Percentiles rank a stretch among this genome's conserved stretches.
Conservation (phyloP, 2,113 vertebrate genomes). For the Channa maculata region DNA sequence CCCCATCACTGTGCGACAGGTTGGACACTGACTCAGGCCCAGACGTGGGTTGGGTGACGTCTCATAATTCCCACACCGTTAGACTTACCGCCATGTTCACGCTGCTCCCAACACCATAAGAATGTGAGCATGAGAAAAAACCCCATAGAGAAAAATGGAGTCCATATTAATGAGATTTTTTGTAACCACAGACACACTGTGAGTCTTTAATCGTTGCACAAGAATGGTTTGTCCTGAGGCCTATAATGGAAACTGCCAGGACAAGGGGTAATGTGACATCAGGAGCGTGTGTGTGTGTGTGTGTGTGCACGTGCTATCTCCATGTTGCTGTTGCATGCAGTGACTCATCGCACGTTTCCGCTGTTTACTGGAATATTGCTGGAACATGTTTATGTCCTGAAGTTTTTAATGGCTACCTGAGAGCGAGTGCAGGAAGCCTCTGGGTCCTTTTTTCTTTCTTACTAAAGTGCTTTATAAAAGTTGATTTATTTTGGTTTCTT, state of each 20-base stretch:
- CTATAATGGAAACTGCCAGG: constrained; percentile 55
- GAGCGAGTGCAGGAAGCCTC: constrained; percentile 60
- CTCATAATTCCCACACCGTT: too few relatives aligned
- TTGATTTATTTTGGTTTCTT: constrained; percentile 59
- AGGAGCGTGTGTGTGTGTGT: constrained; percentile 34
- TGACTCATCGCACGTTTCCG: constrained; percentile 71
- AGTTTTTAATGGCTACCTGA: constrained; percentile 76
- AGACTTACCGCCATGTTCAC: too few relatives aligned
- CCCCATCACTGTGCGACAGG: too few relatives aligned
- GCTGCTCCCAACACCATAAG: too few relatives aligned
- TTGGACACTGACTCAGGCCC: too few relatives aligned
- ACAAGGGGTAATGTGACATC: constrained; percentile 58
- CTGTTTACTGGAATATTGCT: constrained; percentile 75
- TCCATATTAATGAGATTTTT: constrained; percentile 43
- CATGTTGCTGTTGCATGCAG: constrained; percentile 33
- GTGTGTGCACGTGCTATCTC: constrained; percentile 62
- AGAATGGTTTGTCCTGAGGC: constrained; percentile 54
- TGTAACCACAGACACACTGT: constrained; percentile 32
- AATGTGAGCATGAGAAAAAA: constrained; percentile 24
- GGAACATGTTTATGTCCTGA: constrained; percentile 73
- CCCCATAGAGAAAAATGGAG: constrained; percentile 21
- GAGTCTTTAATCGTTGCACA: constrained; percentile 35
- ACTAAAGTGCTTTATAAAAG: constrained; percentile 63
- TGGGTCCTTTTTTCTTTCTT: constrained; percentile 9
- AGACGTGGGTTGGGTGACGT: background rate